Evolutionary conservation across 2,888 invertebrate genomes (phyloP).

Genomic region (Pegoplata infirma): DNA sequence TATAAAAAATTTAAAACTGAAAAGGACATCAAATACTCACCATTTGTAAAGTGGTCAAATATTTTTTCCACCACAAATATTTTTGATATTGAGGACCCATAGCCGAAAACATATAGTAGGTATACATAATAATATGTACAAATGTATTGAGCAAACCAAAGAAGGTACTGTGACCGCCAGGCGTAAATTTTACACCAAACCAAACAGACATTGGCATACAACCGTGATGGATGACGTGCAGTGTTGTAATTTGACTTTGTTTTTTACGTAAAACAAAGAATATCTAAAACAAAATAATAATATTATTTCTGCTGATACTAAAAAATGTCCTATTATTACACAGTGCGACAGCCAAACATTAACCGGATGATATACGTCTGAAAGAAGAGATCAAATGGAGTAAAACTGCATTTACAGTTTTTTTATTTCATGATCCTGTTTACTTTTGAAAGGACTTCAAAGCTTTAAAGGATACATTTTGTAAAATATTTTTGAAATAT

Average conservation of each 20-base stretch:
- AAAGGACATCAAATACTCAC: constrained; percentile 81
- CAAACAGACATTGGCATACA: constrained; percentile 98
- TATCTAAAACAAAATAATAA: constrained; percentile 80
- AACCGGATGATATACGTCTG: no score
- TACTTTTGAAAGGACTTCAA: no score
- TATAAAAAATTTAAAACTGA: background rate
- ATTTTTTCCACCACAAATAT: constrained; percentile 97
- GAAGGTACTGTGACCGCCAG: constrained; percentile 97
- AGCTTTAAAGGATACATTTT: no score
- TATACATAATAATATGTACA: constrained; percentile 98
- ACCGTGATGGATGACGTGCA: constrained; percentile 98
- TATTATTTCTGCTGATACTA: no score
- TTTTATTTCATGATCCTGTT: no score
- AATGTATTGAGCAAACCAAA: constrained; percentile 96
- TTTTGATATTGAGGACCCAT: constrained; percentile 91
- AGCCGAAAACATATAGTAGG: constrained; percentile 94
- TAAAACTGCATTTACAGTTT: no score
- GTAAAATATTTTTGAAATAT: no score
- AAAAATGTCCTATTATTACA: no score
- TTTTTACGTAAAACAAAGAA: constrained; percentile 98
- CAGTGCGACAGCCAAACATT: no score
- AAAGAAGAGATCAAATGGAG: no score
- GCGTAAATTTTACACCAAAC: constrained; percentile 97
- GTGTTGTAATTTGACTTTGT: constrained; percentile 92
- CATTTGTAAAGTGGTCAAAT: constrained; percentile 95